Percentiles rank a stretch among this genome's conserved stretches.
Evolutionary conservation across 2,113 vertebrate species (phyloP).

Genomic region (Pipra filicauda): DNA sequence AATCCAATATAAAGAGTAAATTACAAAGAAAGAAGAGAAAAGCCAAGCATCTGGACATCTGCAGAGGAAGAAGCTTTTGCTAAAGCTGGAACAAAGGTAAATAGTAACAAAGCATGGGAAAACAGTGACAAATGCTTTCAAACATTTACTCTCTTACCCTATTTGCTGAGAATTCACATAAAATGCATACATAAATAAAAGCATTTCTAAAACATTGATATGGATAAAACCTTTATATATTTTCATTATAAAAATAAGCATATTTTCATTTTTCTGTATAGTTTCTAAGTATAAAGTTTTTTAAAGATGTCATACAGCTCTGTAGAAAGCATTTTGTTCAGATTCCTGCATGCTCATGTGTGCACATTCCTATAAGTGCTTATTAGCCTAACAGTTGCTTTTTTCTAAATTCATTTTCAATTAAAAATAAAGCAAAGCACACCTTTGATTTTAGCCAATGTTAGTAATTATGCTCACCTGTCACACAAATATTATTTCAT

Average conservation of each 20-base stretch:
- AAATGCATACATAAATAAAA: background rate
- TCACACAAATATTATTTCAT: background rate
- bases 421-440: conserved; percentile 1
- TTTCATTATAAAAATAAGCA: background rate
- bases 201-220: background rate
- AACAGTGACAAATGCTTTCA: background rate
- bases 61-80: background rate
- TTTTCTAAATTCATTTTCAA: conserved; percentile 10
- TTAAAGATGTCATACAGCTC: background rate
- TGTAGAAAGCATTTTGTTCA: background rate
- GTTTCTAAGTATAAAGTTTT: background rate
- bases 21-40: background rate
- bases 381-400: background rate
- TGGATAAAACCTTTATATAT: background rate
- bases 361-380: background rate
- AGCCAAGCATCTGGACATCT: background rate
- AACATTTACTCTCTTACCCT: background rate
- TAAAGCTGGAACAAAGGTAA: background rate
- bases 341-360: background rate
- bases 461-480: conserved; percentile 29
- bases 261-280: background rate
- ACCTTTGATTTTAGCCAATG: conserved; percentile 7
- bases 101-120: background rate
- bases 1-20: background rate
- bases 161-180: background rate